These are phyloP conservation scores for Amyelois transitella DNA, from an alignment of 1,140 invertebrate species.

Conservation along the genomic window DNA sequence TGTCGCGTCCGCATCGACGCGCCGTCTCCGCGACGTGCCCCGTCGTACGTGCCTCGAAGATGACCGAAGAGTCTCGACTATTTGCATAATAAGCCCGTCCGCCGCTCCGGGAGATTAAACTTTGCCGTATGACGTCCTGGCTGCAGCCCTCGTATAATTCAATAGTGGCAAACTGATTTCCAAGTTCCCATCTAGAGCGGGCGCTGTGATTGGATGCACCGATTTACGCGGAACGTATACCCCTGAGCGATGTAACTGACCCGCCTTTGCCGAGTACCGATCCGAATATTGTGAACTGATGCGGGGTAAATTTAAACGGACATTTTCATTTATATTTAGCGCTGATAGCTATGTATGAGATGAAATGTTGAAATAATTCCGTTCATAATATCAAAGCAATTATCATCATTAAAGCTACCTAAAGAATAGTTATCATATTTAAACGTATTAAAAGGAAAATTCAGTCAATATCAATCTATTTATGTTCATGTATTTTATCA, in stretches of 20 bases:
- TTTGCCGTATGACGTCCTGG: constrained; percentile 62
- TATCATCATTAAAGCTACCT: too few species aligned
- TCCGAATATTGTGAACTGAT: constrained; percentile 22
- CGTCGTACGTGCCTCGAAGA: constrained; percentile 48
- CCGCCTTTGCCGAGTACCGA: constrained; percentile 37
- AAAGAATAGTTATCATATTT: too few species aligned
- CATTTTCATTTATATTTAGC: not conserved
- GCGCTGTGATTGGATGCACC: constrained; percentile 48
- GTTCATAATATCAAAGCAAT: too few species aligned
- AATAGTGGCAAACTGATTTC: constrained; percentile 68
- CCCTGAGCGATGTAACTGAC: constrained; percentile 39
- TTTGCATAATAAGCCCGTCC: constrained; percentile 69
- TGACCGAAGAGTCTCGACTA: constrained; percentile 54
- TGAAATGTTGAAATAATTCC: too few species aligned
- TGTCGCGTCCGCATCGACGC: not conserved
- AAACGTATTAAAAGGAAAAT: too few species aligned
- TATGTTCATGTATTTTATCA: too few species aligned
- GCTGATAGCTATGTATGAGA: constrained; percentile 24
- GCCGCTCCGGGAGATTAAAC: constrained; percentile 62
- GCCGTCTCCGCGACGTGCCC: constrained; percentile 17
- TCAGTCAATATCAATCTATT: too few species aligned
- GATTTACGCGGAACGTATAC: constrained; percentile 37
- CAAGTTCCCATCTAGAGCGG: constrained; percentile 35
- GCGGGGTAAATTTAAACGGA: not conserved
- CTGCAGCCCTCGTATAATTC: constrained; percentile 65